Conservation (phyloP, 1,140 invertebrate species). For the Atta colombica region DNA sequence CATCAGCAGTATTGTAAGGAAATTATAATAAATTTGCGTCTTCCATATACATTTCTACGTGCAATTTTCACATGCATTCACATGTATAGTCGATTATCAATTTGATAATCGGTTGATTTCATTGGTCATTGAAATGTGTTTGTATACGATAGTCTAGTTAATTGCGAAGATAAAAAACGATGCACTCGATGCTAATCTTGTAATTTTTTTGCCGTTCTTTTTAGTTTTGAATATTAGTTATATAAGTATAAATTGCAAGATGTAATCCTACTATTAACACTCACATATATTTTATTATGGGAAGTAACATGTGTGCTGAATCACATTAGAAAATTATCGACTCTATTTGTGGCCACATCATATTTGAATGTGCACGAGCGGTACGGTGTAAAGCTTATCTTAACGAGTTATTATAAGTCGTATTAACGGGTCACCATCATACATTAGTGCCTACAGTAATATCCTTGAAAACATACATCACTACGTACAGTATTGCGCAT, state of each 20-base stretch:
- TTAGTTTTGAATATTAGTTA: conserved; percentile 3
- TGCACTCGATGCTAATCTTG: neutral
- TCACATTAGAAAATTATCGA: conserved; percentile 59
- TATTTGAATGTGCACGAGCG: conserved; percentile 38
- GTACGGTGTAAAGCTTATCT: conserved; percentile 39
- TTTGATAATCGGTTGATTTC: neutral
- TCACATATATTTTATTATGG: conserved; percentile 23
- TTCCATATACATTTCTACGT: neutral
- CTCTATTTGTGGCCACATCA: conserved; percentile 45
- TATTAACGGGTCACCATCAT: conserved; percentile 55
- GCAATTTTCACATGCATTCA: neutral
- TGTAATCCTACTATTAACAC: conserved; percentile 34
- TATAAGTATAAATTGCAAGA: conserved; percentile 30
- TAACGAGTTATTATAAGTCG: conserved; percentile 65
- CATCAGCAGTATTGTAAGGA: neutral
- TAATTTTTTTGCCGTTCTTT: neutral
- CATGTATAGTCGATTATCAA: neutral
- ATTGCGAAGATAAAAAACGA: neutral
- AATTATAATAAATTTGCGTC: neutral
- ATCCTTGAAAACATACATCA: conserved; percentile 61
- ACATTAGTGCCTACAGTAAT: conserved; percentile 56
- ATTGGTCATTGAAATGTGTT: neutral
- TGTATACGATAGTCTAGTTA: neutral
- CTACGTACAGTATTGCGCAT: conserved; percentile 31
- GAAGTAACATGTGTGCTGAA: conserved; percentile 41